These are phyloP conservation scores for Mormyrus lacerda DNA, from an alignment of 2,113 vertebrate genomes.

Conservation along the genomic window DNA sequence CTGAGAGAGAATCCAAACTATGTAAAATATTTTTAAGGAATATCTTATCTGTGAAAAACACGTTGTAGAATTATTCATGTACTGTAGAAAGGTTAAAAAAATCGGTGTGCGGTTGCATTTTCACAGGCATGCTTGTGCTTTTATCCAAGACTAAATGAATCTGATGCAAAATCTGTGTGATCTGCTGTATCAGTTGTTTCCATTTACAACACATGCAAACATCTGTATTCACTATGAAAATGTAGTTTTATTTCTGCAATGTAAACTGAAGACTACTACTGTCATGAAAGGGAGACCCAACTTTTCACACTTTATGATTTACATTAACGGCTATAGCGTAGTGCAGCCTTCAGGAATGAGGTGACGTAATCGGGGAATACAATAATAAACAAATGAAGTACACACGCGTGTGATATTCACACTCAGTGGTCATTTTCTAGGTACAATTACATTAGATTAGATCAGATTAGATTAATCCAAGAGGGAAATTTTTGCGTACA, in stretches of 20 bases:
- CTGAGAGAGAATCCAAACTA: background rate
- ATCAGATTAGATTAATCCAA: background rate
- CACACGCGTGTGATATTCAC: background rate
- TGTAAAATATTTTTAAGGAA: conserved; percentile 4
- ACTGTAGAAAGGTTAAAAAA: background rate
- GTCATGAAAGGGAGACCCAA: background rate
- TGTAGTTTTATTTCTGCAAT: background rate
- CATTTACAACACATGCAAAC: background rate
- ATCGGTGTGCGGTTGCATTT: background rate
- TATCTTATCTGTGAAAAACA: conserved; percentile 7
- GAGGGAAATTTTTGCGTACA: background rate
- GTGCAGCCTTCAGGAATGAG: background rate
- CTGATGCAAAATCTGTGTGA: background rate
- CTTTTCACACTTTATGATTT: background rate
- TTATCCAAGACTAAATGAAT: background rate
- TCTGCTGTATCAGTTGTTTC: background rate
- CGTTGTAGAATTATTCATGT: background rate
- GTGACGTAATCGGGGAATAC: background rate
- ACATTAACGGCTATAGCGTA: background rate
- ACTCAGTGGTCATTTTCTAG: background rate
- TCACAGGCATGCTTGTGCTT: background rate
- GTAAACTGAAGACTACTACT: background rate
- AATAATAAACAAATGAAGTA: no score
- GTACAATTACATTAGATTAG: background rate
- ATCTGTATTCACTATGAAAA: background rate